A percentile compares a stretch with the other conserved stretches of the same genome.
These are phyloP conservation scores for Echinometra lucunter DNA, from an alignment of 53 echinoderm and acorn worm genomes.

Conservation along the genomic window DNA sequence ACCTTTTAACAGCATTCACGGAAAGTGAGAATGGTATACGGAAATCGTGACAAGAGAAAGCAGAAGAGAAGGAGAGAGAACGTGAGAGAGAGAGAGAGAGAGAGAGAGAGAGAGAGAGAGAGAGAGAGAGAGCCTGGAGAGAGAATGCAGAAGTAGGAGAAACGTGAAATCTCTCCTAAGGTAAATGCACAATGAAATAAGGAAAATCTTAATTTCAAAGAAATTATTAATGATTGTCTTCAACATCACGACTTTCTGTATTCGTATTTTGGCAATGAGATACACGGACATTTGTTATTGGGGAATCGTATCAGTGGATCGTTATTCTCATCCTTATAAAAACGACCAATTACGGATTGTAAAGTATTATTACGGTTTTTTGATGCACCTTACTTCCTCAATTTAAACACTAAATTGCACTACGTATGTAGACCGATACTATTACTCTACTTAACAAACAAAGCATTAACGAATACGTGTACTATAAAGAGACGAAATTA, in stretches of 20 bases:
- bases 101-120: constrained; percentile 3
- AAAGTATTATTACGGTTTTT: background rate
- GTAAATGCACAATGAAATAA: no score
- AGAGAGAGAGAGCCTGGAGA: background rate
- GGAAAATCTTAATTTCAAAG: no score
- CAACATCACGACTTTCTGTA: no score
- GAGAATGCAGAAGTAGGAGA: background rate
- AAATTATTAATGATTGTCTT: no score
- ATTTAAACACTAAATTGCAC: background rate
- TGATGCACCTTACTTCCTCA: background rate
- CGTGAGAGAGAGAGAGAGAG: background rate
- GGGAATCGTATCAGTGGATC: background rate
- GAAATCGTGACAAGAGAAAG: background rate
- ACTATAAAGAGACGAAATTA: no score
- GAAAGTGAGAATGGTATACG: no score
- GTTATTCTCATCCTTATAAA: background rate
- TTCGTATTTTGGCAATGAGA: no score
- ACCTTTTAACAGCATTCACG: no score
- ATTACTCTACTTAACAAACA: background rate
- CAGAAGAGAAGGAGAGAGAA: background rate
- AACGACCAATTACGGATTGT: background rate
- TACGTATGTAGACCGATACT: background rate
- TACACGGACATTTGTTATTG: no score
- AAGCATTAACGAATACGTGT: background rate
- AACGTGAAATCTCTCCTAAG: no score